Evolutionary conservation across 2,113 vertebrate genomes (phyloP).

Genomic region (Dasypus novemcinctus): DNA sequence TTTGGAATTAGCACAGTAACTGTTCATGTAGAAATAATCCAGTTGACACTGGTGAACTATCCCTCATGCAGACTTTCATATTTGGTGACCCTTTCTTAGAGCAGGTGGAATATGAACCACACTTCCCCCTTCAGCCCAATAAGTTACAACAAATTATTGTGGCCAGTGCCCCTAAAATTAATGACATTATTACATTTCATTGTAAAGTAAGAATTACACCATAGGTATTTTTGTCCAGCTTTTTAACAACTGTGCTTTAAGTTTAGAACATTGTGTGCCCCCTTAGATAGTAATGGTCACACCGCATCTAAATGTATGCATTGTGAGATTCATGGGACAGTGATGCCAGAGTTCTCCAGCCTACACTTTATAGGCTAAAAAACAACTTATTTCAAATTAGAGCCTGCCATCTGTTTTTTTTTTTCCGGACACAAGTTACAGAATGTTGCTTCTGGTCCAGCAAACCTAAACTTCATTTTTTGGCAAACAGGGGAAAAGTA

Average conservation of each 20-base stretch:
- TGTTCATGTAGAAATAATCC: not conserved
- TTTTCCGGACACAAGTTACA: slow-evolving; percentile 17
- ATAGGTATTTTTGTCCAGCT: not conserved
- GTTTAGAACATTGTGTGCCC: not conserved
- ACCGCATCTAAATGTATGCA: not conserved
- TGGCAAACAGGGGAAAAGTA: slow-evolving; percentile 31
- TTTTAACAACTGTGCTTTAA: not conserved
- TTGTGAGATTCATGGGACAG: not conserved
- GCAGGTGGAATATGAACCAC: not conserved
- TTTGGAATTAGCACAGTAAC: not conserved
- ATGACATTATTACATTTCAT: not conserved
- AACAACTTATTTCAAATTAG: not conserved
- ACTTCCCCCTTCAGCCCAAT: not conserved
- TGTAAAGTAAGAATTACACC: not conserved
- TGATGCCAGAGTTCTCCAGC: not conserved
- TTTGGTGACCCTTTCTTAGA: not conserved
- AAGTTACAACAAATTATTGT: not conserved
- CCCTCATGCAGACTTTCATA: accelerated
- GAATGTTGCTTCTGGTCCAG: not conserved
- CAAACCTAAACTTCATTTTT: not conserved
- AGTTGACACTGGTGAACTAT: not conserved
- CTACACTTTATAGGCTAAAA: not conserved
- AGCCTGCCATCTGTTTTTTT: not conserved
- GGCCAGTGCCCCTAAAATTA: not conserved
- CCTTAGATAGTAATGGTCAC: not conserved